These are phyloP conservation scores for Manis pentadactyla DNA, from an alignment of 2,797 vertebrate species.

Conservation along the genomic window DNA sequence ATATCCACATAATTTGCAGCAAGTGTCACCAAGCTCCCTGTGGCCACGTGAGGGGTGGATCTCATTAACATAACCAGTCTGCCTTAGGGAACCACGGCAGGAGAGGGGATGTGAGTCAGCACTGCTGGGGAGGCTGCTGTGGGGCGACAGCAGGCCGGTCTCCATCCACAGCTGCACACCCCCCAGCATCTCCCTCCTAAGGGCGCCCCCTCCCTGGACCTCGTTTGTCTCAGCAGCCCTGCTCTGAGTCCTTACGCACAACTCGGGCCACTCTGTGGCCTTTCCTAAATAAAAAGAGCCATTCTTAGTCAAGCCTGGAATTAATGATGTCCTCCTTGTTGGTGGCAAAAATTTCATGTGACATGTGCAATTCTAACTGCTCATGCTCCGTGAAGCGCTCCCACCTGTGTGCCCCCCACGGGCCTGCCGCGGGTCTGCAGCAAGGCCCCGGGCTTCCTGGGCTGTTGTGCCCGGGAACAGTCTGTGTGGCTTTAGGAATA, in stretches of 20 bases:
- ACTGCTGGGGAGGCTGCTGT: too few relatives aligned
- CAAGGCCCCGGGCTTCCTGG: not conserved
- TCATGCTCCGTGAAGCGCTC: too few relatives aligned
- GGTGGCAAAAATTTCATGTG: not conserved
- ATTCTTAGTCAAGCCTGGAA: not conserved
- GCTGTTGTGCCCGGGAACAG: too few relatives aligned
- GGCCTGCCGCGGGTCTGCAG: not conserved
- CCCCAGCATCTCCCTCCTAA: fast-evolving
- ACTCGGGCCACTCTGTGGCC: too few relatives aligned
- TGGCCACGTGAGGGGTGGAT: not conserved
- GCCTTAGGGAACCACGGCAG: fast-evolving
- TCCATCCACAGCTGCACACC: too few relatives aligned
- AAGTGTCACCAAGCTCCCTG: fast-evolving
- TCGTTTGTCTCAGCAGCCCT: not conserved
- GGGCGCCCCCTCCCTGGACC: not conserved
- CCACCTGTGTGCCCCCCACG: too few relatives aligned
- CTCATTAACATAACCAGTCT: not conserved
- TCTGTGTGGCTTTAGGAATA: not conserved
- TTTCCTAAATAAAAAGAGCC: not conserved
- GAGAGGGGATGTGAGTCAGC: not conserved
- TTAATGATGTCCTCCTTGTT: not conserved
- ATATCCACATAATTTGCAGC: not conserved
- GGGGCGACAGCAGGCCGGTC: too few relatives aligned
- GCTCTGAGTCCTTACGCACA: not conserved
- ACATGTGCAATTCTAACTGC: not conserved